A percentile compares a stretch with the other conserved stretches of the same genome.
phyloP scores from a whole-genome alignment of 2,797 vertebrate genomes.

The Geotrypetes seraphini region DNA sequence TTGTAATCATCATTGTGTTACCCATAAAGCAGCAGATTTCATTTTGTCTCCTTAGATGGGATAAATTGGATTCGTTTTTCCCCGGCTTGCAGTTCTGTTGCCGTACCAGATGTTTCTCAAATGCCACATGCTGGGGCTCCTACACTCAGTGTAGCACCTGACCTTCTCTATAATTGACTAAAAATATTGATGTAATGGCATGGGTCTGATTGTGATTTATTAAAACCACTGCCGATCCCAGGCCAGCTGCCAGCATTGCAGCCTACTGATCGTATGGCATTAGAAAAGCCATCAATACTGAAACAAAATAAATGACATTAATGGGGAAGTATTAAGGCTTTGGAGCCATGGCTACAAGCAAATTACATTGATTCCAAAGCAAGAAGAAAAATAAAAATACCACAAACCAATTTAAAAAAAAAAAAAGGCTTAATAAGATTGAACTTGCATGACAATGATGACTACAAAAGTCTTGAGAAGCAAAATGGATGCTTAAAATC shows the following conservation, averaged over 20 bases:
- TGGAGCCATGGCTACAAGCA: slow-evolving; percentile 73
- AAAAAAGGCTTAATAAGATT: slow-evolving; percentile 54
- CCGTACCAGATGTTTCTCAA: slow-evolving; percentile 87
- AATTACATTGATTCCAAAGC: slow-evolving; percentile 63
- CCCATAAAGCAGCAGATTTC: slow-evolving; percentile 68
- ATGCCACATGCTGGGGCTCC: slow-evolving; percentile 75
- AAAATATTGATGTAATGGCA: slow-evolving; percentile 99
- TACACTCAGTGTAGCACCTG: slow-evolving; percentile 81
- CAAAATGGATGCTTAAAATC: slow-evolving; percentile 29
- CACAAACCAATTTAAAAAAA: slow-evolving; percentile 42
- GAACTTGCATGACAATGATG: slow-evolving; percentile 40
- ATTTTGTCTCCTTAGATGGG: slow-evolving; percentile 66
- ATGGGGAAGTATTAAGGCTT: slow-evolving; percentile 76
- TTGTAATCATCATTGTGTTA: slow-evolving; percentile 70
- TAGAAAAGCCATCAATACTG: slow-evolving; percentile 98
- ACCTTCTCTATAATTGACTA: slow-evolving; percentile 98
- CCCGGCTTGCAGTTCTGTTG: slow-evolving; percentile 59
- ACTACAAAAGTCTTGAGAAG: slow-evolving; percentile 22
- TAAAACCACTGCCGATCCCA: slow-evolving; percentile 86
- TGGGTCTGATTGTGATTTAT: slow-evolving; percentile 99
- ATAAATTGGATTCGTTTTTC: slow-evolving; percentile 67
- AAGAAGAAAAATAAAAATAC: slow-evolving; percentile 47
- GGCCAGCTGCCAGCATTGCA: slow-evolving; percentile 91
- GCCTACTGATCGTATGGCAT: slow-evolving; percentile 90
- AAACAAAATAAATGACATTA: slow-evolving; percentile 86